A percentile compares a stretch with the other conserved stretches of the same genome.
These are phyloP conservation scores for Peromyscus melanophrys DNA, from an alignment of 2,797 vertebrate genomes.

Conservation along the genomic window DNA sequence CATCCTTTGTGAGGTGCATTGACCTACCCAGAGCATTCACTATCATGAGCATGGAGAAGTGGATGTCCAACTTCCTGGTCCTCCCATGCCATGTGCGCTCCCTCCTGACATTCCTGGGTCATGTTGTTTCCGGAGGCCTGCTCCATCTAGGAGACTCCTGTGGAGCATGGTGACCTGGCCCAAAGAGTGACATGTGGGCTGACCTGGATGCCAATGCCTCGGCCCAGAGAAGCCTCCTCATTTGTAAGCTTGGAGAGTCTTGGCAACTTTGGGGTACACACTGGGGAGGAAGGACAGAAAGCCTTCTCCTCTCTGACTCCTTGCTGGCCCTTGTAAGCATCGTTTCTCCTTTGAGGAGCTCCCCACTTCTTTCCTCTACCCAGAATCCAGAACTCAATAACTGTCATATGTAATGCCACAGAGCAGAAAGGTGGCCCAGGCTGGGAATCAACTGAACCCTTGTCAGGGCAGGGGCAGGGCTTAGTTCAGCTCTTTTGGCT, in stretches of 20 bases:
- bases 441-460: fast-evolving
- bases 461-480: neutral
- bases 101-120: slow-evolving; percentile 62
- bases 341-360: neutral
- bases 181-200: neutral
- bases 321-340: neutral
- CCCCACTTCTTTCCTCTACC: neutral
- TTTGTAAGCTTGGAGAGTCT: neutral
- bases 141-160: neutral
- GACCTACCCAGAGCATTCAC: slow-evolving; percentile 46
- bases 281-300: neutral
- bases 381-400: neutral
- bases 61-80: slow-evolving; percentile 53
- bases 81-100: fast-evolving
- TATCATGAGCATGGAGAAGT: neutral
- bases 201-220: neutral
- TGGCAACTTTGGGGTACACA: neutral
- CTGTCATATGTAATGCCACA: neutral
- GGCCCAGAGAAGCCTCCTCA: neutral
- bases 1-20: slow-evolving; percentile 73
- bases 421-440: fast-evolving
- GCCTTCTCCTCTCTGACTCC: neutral
- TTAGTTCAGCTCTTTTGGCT: neutral
- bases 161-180: neutral
- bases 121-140: slow-evolving; percentile 63